Evolutionary conservation across 1,140 invertebrate species (phyloP).

Genomic region (Trichogramma pretiosum): DNA sequence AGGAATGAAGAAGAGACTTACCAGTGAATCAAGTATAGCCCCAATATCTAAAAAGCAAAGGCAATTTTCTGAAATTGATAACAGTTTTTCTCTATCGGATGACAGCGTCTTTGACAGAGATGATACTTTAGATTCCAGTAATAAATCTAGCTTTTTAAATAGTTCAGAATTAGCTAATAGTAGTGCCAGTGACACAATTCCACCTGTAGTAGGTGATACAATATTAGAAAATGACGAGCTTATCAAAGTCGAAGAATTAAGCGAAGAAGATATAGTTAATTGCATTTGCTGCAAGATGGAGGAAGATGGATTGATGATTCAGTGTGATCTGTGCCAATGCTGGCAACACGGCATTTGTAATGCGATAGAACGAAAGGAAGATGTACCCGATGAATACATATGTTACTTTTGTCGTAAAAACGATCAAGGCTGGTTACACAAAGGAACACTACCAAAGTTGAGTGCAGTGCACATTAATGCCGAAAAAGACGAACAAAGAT

Average conservation of each 20-base stretch:
- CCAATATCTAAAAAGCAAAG: slow-evolving; percentile 1
- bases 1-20: no score
- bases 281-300: slow-evolving; percentile 74
- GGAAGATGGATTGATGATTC: slow-evolving; percentile 90
- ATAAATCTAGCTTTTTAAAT: not conserved
- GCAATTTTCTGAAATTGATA: slow-evolving; percentile 3
- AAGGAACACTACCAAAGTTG: no score
- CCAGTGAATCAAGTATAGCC: not conserved
- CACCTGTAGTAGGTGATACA: slow-evolving; percentile 29
- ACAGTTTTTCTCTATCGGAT: slow-evolving; percentile 6
- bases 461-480: no score
- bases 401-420: slow-evolving; percentile 75
- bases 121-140: not conserved
- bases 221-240: slow-evolving; percentile 42
- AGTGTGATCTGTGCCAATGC: slow-evolving; percentile 88
- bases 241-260: slow-evolving; percentile 39
- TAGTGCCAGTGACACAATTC: not conserved
- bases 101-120: slow-evolving; percentile 8
- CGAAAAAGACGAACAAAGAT: slow-evolving; percentile 60
- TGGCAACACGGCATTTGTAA: slow-evolving; percentile 92
- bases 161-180: not conserved
- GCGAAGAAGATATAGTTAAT: slow-evolving; percentile 72
- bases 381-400: slow-evolving; percentile 84
- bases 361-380: slow-evolving; percentile 66
- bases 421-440: no score